Evolutionary conservation across 2,113 vertebrate genomes (phyloP).

Genomic region (Cebidichthys violaceus): DNA sequence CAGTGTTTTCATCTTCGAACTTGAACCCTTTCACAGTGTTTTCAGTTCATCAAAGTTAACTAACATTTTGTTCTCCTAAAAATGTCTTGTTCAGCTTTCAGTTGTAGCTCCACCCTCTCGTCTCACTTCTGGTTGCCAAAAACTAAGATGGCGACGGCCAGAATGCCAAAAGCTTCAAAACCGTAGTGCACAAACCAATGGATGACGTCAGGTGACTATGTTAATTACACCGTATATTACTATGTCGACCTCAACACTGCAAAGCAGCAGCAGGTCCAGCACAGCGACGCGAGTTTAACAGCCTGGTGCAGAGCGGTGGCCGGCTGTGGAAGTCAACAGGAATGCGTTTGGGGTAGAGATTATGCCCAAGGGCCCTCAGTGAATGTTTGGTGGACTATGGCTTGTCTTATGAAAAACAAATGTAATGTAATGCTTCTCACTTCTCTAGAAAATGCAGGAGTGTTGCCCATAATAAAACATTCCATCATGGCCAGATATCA

Average conservation of each 20-base stretch:
- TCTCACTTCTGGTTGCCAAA: too few species aligned
- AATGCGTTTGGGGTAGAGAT: slow-evolving; percentile 9
- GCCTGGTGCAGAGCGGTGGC: slow-evolving; percentile 34
- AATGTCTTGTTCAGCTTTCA: too few species aligned
- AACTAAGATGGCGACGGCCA: not conserved
- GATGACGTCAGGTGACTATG: not conserved
- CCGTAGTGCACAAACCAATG: not conserved
- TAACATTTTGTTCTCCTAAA: not conserved
- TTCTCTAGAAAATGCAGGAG: not conserved
- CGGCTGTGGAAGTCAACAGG: slow-evolving; percentile 1
- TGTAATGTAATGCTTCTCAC: not conserved
- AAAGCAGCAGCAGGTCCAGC: slow-evolving; percentile 5
- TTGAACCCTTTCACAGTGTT: not conserved
- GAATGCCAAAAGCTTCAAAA: not conserved
- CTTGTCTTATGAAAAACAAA: not conserved
- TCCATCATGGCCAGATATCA: not conserved
- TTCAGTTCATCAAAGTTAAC: not conserved
- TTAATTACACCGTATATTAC: not conserved
- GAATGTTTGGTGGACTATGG: not conserved
- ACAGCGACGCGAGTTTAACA: slow-evolving; percentile 47
- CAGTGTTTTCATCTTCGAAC: not conserved
- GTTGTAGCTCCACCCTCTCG: too few species aligned
- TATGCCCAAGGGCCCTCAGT: slow-evolving; percentile 6
- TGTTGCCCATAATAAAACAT: not conserved
- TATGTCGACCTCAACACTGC: not conserved